Percentiles rank a stretch among this genome's conserved stretches.
These are phyloP conservation scores for Xenopus petersii DNA, from an alignment of 2,797 vertebrate genomes.

Conservation along the genomic window DNA sequence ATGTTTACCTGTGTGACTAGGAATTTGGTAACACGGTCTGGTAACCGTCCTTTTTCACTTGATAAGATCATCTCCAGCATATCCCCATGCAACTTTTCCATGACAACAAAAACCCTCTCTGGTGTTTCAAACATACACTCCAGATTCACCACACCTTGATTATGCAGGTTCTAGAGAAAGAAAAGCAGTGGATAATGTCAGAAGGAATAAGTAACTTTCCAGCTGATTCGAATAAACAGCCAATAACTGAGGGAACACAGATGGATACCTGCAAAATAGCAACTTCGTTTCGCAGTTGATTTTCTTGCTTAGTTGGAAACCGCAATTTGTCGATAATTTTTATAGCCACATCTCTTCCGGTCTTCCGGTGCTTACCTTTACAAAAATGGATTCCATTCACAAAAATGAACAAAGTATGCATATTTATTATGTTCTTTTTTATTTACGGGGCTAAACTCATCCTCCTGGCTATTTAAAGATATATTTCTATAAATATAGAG, in stretches of 20 bases:
- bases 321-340: conserved; percentile 97
- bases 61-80: conserved; percentile 98
- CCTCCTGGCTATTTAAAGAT: too few relatives aligned
- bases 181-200: too few relatives aligned
- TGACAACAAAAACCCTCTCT: conserved; percentile 93
- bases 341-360: conserved; percentile 93
- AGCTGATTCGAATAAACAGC: too few relatives aligned
- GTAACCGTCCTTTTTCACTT: conserved; percentile 92
- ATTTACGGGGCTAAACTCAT: too few relatives aligned
- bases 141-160: conserved; percentile 91
- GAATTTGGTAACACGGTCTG: conserved; percentile 93
- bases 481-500: too few relatives aligned
- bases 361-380: conserved; percentile 93
- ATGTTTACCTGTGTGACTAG: conserved; percentile 86
- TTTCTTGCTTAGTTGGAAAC: conserved; percentile 97
- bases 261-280: conserved; percentile 91
- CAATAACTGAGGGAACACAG: background rate
- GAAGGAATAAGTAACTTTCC: too few relatives aligned
- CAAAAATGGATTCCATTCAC: background rate
- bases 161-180: conserved; percentile 81
- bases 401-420: too few relatives aligned
- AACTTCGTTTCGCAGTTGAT: conserved; percentile 94
- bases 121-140: conserved; percentile 97
- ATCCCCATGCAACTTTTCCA: conserved; percentile 98
- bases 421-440: too few relatives aligned